A percentile compares a stretch with the other conserved stretches of the same genome.
Conservation (phyloP, 2,113 vertebrate genomes). For the Acrocephalus arundinaceus region DNA sequence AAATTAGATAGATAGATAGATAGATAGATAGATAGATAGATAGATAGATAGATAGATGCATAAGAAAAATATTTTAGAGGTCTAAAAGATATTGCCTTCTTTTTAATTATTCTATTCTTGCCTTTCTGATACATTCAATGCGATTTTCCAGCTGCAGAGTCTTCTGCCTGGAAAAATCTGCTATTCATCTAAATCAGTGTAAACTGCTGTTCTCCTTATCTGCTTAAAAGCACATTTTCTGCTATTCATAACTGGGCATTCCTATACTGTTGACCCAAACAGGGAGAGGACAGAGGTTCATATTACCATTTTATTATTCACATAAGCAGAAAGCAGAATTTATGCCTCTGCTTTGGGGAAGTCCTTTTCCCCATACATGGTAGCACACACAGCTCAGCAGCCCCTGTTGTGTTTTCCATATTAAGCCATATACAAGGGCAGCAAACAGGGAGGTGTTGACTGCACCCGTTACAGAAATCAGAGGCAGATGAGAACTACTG, state of each 20-base stretch:
- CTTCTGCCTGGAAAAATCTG: not conserved
- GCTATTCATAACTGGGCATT: slow-evolving; percentile 43
- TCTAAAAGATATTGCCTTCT: not conserved
- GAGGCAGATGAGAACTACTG: not conserved
- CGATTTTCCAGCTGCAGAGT: not conserved
- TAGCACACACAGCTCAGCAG: slow-evolving; percentile 50
- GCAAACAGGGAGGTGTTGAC: slow-evolving; percentile 67
- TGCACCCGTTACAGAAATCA: not conserved
- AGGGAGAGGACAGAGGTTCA: slow-evolving; percentile 7
- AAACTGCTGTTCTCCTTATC: slow-evolving; percentile 25
- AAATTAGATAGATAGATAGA: not conserved
- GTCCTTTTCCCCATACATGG: slow-evolving; percentile 77
- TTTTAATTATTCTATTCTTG: not conserved
- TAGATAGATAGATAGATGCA: not conserved
- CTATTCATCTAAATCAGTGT: not conserved
- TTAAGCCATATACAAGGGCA: slow-evolving; percentile 70
- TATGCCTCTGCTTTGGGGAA: slow-evolving; percentile 38
- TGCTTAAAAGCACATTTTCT: not conserved
- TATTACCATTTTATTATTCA: slow-evolving; percentile 51
- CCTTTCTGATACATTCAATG: not conserved
- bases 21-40: not conserved
- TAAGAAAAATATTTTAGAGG: not conserved
- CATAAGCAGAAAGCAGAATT: slow-evolving; percentile 44
- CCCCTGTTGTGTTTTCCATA: slow-evolving; percentile 67
- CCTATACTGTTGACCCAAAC: slow-evolving; percentile 22